A percentile compares a stretch with the other conserved stretches of the same genome.
phyloP scores from a whole-genome alignment of 2,113 vertebrate genomes.

The Lipotes vexillifer region DNA sequence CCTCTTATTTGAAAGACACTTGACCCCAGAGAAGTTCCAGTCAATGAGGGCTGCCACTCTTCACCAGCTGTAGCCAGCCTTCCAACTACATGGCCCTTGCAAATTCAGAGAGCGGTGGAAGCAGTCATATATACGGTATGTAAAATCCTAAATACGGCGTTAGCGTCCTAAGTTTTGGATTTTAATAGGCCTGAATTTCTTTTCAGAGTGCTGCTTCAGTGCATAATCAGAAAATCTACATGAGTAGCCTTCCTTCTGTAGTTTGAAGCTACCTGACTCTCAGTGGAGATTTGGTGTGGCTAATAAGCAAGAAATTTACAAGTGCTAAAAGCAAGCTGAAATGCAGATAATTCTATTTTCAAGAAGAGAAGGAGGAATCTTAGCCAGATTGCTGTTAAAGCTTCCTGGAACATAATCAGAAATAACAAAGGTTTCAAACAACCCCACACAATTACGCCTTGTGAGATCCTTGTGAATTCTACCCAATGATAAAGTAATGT shows the following conservation, averaged over 20 bases:
- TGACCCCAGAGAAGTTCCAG: not conserved
- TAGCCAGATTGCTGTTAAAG: not conserved
- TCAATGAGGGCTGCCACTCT: not conserved
- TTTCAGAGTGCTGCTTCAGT: not conserved
- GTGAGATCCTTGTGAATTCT: not conserved
- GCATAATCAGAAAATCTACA: not conserved
- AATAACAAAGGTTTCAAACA: conserved; percentile 28
- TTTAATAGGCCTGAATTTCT: not conserved
- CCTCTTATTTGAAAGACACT: not conserved
- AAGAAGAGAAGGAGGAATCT: not conserved
- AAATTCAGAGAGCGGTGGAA: not conserved
- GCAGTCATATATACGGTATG: not conserved
- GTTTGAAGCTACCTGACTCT: not conserved
- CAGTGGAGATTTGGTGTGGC: not conserved
- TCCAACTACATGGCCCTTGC: not conserved
- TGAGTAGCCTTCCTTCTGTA: not conserved
- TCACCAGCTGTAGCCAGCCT: not conserved
- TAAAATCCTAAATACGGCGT: not conserved
- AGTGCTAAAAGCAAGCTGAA: not conserved
- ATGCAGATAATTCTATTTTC: not conserved
- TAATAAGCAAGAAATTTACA: not conserved
- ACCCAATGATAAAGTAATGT: not conserved
- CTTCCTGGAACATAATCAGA: not conserved
- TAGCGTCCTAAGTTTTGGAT: not conserved
- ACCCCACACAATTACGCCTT: not conserved